Base-by-base conservation (phyloP, 2,797 vertebrate genomes). In the Falco naumanni region DNA sequence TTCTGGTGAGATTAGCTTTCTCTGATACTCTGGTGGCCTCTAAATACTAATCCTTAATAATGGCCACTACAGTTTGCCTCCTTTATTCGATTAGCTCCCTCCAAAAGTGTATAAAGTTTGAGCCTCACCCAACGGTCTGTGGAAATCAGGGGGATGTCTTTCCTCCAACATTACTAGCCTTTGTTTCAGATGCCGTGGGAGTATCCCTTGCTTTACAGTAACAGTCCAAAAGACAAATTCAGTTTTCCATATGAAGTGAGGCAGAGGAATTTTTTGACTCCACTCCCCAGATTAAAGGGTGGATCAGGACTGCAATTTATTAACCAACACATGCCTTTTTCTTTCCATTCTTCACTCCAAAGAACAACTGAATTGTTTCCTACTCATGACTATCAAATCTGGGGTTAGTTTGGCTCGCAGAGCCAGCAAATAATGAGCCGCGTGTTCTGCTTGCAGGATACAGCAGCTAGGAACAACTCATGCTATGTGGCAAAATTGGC, bases 181-280 rank as follows among this genome's bases (percentile, higher is more conserved):
- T 95, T 94, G 80, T 93, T 93, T 94, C 85, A 72, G 76, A 89
- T 65, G 56, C 68, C 64, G 64, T 75, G 91, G 94, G 96, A 95
- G 80, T 91, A 89, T 92, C 66, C 51, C 24, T 83, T 86, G 64
- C 31, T 64, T 85, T 86, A 76, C 21, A 78, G 51, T 50, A 87
- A 91, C 8, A 61, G 77, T 66, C 82, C 80, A 37, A 82, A 89
- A 88, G 85, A 53, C 54, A 82, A 95, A 83, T 79, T 68, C 59
- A 66, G 3, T 91, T 94, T 97, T 93, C 90, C 76, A 25, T 77
- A 50, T n/a, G 34, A 69, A 94, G 43, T n/a, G 77, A 85, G 22
- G 45, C 90, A 80, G 53, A 94, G 80, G 71, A 84, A 92, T 70
- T 82, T 39, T 96, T 95, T 95, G 41, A 92, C 66, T 92, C 51